These are phyloP conservation scores for Epinotia brunnichana DNA, from an alignment of 2,888 invertebrate genomes.

Conservation along the genomic window DNA sequence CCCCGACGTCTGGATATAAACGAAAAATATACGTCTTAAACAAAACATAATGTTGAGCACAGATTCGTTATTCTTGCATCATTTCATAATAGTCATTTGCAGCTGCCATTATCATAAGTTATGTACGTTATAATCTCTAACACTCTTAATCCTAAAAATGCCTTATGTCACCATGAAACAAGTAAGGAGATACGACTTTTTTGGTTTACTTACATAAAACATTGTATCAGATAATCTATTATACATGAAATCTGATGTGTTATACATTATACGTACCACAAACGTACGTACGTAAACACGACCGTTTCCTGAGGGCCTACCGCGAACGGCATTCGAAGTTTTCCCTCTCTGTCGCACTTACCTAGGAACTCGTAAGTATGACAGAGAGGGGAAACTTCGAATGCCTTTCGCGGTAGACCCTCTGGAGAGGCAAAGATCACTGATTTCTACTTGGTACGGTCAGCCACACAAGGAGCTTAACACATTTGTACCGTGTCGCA, in stretches of 20 bases:
- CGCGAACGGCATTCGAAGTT: no score
- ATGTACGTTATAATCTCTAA: slow-evolving; percentile 5
- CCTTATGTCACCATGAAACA: background rate
- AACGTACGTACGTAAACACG: no score
- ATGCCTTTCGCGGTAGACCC: no score
- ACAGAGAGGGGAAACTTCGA: no score
- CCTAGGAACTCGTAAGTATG: no score
- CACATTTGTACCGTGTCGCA: no score
- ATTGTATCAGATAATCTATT: background rate
- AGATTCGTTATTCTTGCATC: slow-evolving; percentile 31
- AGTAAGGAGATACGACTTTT: background rate
- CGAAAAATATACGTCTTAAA: background rate
- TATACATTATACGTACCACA: background rate
- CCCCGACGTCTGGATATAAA: no score
- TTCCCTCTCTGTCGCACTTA: no score
- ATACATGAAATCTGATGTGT: slow-evolving; percentile 1
- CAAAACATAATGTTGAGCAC: slow-evolving; percentile 4
- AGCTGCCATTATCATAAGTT: slow-evolving; percentile 21
- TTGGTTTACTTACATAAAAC: background rate
- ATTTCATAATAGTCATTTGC: slow-evolving; percentile 27
- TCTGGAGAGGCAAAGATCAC: background rate
- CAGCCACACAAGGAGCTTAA: no score
- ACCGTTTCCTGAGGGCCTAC: background rate
- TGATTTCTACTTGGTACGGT: background rate
- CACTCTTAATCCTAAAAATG: background rate